Conservation (phyloP, 2,888 invertebrate species). For the Tiliacea citrago region DNA sequence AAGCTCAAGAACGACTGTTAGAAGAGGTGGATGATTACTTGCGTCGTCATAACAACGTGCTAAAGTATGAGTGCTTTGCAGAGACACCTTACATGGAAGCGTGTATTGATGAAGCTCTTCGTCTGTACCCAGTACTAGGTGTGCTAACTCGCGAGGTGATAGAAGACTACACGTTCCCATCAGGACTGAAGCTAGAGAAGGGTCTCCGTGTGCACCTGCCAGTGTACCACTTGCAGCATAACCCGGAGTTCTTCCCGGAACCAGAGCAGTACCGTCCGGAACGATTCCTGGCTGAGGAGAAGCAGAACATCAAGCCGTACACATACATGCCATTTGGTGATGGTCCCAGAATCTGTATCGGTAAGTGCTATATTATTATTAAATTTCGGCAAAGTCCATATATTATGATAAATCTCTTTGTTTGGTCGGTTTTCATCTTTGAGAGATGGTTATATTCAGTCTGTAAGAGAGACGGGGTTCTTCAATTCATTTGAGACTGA, state of each 20-base stretch:
- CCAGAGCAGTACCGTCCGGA: constrained; percentile 80
- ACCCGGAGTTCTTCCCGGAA: constrained; percentile 78
- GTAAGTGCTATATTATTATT: constrained; percentile 67
- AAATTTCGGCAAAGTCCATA: background rate
- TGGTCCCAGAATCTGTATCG: constrained; percentile 82
- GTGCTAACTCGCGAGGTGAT: constrained; percentile 77
- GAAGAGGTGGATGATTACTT: constrained; percentile 76
- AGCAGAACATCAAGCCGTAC: constrained; percentile 73
- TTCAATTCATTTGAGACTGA: background rate
- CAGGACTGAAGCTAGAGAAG: constrained; percentile 75
- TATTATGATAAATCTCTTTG: background rate
- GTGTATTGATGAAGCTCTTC: constrained; percentile 76
- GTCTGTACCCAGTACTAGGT: constrained; percentile 80
- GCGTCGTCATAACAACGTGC: constrained; percentile 64
- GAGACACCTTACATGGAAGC: constrained; percentile 76
- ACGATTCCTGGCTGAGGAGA: constrained; percentile 76
- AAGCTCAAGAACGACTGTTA: constrained; percentile 68
- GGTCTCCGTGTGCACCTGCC: constrained; percentile 81
- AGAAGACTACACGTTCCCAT: constrained; percentile 77
- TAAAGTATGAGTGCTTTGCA: constrained; percentile 72
- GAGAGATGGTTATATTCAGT: background rate
- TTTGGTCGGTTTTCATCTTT: background rate
- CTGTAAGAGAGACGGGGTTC: background rate
- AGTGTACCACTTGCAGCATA: constrained; percentile 76
- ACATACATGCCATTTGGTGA: constrained; percentile 84